These are phyloP conservation scores for Rhodinocichla rosea DNA, from an alignment of 2,113 vertebrate species.

Conservation along the genomic window DNA sequence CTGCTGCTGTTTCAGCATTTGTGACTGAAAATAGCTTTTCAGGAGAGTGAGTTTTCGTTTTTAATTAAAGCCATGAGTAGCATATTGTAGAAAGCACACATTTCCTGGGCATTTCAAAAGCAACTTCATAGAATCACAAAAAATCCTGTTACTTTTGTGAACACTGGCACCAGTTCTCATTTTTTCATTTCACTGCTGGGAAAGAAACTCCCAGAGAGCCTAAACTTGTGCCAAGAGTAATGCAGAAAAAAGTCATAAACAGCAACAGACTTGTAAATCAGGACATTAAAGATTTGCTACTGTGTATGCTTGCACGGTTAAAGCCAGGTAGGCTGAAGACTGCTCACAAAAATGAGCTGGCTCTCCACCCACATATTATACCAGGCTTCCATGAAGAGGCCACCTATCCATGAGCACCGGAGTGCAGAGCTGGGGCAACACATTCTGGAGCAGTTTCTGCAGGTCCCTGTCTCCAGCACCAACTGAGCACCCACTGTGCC, in stretches of 20 bases:
- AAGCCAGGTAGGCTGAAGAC: background rate
- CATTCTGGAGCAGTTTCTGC: fast-evolving
- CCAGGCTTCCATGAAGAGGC: background rate
- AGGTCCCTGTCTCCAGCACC: background rate
- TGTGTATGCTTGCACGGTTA: background rate
- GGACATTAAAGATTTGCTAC: background rate
- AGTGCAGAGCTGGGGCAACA: fast-evolving
- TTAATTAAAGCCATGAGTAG: background rate
- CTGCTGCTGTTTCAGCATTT: background rate
- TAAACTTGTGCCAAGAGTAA: background rate
- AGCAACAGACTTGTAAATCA: background rate
- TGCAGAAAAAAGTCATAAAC: background rate
- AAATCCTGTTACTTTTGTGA: background rate
- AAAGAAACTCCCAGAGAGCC: background rate
- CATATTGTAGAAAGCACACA: background rate
- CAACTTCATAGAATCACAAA: background rate
- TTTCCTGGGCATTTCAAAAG: background rate
- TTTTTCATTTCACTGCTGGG: background rate
- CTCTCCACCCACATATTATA: background rate
- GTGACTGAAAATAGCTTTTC: background rate
- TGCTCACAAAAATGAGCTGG: background rate
- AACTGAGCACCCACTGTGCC: background rate
- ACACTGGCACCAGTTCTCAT: background rate
- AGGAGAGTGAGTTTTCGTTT: background rate
- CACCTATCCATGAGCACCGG: background rate